phyloP scores from a whole-genome alignment of 2,888 invertebrate species.

The Drosophila percnosoma region DNA sequence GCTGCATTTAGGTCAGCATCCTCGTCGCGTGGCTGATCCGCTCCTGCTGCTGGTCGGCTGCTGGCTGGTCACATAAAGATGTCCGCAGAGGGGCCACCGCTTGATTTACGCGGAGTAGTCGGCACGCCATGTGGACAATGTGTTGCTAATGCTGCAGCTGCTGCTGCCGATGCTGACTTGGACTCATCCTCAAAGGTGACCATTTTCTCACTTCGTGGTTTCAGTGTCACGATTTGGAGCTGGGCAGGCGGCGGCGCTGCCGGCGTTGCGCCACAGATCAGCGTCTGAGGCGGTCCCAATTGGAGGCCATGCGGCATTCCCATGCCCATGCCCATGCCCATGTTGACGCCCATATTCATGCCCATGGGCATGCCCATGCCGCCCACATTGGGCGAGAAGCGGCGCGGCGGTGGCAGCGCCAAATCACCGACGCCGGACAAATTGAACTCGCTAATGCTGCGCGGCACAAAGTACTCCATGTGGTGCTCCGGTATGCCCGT shows the following conservation, averaged over 20 bases:
- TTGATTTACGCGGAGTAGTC: conserved; percentile 83
- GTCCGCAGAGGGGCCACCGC: conserved; percentile 88
- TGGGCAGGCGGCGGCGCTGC: conserved; percentile 80
- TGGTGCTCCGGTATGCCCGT: conserved; percentile 87
- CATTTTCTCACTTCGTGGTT: conserved; percentile 89
- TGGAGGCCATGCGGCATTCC: conserved; percentile 80
- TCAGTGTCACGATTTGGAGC: conserved; percentile 85
- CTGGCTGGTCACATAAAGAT: conserved; percentile 90
- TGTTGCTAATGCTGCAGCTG: conserved; percentile 52
- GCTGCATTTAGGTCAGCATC: conserved; percentile 70
- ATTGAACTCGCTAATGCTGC: conserved; percentile 93
- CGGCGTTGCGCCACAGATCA: conserved; percentile 77
- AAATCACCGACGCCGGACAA: conserved; percentile 88
- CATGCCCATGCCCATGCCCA: conserved; percentile 66
- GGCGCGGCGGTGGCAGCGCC: conserved; percentile 85
- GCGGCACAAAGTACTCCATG: conserved; percentile 93
- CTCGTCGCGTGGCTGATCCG: conserved; percentile 26
- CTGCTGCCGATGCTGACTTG: conserved; percentile 61
- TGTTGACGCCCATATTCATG: conserved; percentile 81
- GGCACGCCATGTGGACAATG: conserved; percentile 85
- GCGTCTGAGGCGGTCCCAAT: conserved; percentile 81
- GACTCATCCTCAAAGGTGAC: conserved; percentile 92
- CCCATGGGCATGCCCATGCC: conserved; percentile 54
- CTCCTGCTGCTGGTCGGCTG: conserved; percentile 72
- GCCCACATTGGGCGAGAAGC: conserved; percentile 81